These are phyloP conservation scores for Aricia artaxerxes DNA, from an alignment of 2,888 invertebrate species.

Conservation along the genomic window DNA sequence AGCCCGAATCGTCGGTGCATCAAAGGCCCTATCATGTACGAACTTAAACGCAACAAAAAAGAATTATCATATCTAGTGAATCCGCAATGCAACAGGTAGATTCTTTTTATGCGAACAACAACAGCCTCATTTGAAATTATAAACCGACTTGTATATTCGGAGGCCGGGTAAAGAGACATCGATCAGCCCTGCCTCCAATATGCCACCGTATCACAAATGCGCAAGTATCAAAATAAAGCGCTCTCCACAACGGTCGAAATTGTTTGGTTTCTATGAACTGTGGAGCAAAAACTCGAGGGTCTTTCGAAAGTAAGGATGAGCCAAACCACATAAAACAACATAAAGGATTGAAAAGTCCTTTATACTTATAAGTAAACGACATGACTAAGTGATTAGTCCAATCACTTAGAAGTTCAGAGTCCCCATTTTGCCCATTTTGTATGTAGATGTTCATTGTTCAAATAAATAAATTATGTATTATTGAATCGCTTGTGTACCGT, in stretches of 20 bases:
- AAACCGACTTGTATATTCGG: constrained; percentile 69
- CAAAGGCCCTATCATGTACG: constrained; percentile 20
- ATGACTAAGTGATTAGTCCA: too few species aligned
- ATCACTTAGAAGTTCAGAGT: too few species aligned
- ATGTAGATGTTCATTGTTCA: too few species aligned
- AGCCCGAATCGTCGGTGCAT: constrained; percentile 24
- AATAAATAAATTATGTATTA: too few species aligned
- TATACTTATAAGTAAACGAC: too few species aligned
- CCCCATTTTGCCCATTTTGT: too few species aligned
- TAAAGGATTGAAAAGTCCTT: too few species aligned
- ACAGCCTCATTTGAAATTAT: constrained; percentile 73
- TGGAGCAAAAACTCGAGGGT: constrained; percentile 59
- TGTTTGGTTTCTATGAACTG: constrained; percentile 60
- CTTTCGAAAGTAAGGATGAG: not conserved
- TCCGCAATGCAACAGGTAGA: constrained; percentile 62
- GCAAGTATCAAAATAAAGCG: constrained; percentile 37
- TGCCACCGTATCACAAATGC: constrained; percentile 25
- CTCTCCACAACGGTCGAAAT: constrained; percentile 34
- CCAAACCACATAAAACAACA: not conserved
- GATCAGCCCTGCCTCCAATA: constrained; percentile 50
- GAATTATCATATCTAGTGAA: constrained; percentile 52
- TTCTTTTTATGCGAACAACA: constrained; percentile 57
- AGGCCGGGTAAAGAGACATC: constrained; percentile 69
- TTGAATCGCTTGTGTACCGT: too few species aligned
- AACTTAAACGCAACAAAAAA: constrained; percentile 36